Evolutionary conservation across 2,797 vertebrate genomes (phyloP), one percentile per base, ranked within the genome.

Genomic region (Enteromius treurensis): DNA sequence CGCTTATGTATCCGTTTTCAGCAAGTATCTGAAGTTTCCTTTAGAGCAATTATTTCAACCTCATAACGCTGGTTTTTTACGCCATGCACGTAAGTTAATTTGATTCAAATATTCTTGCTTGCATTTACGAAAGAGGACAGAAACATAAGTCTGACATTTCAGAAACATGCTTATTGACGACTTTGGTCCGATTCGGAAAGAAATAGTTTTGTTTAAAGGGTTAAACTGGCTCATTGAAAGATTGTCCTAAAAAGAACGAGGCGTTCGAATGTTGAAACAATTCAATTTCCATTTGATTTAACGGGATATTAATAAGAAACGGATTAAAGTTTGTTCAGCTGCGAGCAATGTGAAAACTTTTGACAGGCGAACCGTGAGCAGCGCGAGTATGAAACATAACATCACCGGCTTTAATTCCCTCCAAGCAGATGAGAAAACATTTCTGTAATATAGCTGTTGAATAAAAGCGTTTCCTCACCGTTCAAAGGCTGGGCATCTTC

Each of bases 401-500:
- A 32, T 62, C 26, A 64, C 77, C 77, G 77, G 77, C 29, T 67
- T 19, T 1, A 77, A 47, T 21, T 64, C 40, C 23, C 23, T 45
- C 32, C n/a, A 45, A 29, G 14, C 62, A 49, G 10, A 13, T 51
- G n/a, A 49, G 10, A 67, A n/a, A 81, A 60, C 51, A 71, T 21
- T 32, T 69, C 47, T 55, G 21, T 29, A 51, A 23, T 3, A 53
- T 68, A 45, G 51, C 19, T 45, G 11, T 14, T 3, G 8, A 40
- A 37, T 11, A 49, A 67, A 19, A 37, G 5, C 6, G 17, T 67
- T 67, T 76, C 5, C 80, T 76, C 32, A 82, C 71, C 80, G 8
- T 53, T 75, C 70, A 81, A 64, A 37, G 7, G 21, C 29, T 53
- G 32, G n/a, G 3, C 9, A 55, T 42, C 45, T 67, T 80, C 0